Evolutionary conservation across 1,140 invertebrate species (phyloP).

Genomic region (Brachionus rotundiformis): DNA sequence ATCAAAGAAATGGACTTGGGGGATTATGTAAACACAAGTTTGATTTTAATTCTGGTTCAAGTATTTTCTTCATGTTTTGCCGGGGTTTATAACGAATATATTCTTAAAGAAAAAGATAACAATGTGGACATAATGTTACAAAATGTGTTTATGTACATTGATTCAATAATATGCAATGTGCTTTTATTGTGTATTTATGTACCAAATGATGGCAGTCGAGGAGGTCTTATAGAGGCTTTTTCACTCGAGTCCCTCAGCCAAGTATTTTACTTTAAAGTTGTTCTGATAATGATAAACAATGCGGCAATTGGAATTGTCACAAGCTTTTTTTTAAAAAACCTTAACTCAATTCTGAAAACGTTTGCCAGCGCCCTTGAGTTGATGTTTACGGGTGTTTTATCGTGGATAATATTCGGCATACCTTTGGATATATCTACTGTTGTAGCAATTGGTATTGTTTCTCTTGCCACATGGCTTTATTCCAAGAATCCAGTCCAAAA

Average conservation of each 20-base stretch:
- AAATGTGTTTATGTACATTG: constrained; percentile 92
- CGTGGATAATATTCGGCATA: constrained; percentile 84
- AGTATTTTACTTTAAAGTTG: constrained; percentile 67
- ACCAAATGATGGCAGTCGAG: constrained; percentile 61
- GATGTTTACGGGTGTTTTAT: constrained; percentile 83
- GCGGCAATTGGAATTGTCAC: constrained; percentile 87
- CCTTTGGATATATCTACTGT: constrained; percentile 80
- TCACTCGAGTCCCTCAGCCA: constrained; percentile 47
- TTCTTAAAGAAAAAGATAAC: constrained; percentile 77
- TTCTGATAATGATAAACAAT: constrained; percentile 79
- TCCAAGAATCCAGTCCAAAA: constrained; percentile 36
- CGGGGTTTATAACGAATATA: constrained; percentile 92
- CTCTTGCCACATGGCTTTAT: constrained; percentile 80
- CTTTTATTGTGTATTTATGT: constrained; percentile 67
- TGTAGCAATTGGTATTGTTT: constrained; percentile 79
- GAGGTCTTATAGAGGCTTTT: constrained; percentile 4
- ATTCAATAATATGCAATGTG: constrained; percentile 87
- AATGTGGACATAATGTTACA: constrained; percentile 86
- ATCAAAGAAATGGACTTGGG: not conserved
- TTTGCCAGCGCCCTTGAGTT: constrained; percentile 91
- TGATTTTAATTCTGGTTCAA: constrained; percentile 69
- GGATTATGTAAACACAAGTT: not conserved
- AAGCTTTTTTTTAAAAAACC: constrained; percentile 84
- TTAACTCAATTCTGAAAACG: constrained; percentile 93
- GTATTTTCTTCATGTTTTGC: constrained; percentile 88